Percentiles rank a stretch among this genome's conserved stretches.
Conservation (phyloP, 2,888 invertebrate species). For the Leptinotarsa tumamoca region DNA sequence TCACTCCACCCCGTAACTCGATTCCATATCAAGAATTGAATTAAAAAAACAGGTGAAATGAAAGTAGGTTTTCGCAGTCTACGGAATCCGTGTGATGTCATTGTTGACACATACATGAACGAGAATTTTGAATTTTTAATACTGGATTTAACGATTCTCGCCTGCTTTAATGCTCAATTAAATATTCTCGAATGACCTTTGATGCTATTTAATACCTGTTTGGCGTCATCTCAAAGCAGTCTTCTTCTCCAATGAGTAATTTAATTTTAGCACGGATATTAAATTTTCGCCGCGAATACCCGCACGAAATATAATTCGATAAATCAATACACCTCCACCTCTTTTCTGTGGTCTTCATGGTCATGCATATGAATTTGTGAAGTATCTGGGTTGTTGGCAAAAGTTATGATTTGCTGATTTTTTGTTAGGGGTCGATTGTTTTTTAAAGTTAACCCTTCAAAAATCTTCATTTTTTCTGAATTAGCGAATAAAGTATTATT, state of each 20-base stretch:
- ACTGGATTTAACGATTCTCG: slow-evolving; percentile 3
- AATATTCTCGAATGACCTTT: slow-evolving; percentile 5
- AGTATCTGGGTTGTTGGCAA: too few species aligned
- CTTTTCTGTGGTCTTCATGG: too few species aligned
- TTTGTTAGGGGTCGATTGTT: too few species aligned
- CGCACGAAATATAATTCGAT: too few species aligned
- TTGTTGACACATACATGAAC: slow-evolving; percentile 20
- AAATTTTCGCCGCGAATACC: too few species aligned
- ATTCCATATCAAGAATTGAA: slow-evolving; percentile 9
- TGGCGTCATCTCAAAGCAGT: not conserved
- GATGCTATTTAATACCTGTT: slow-evolving; percentile 4
- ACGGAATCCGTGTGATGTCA: slow-evolving; percentile 13
- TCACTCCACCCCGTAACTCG: not conserved
- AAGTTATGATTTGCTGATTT: too few species aligned
- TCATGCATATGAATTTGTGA: too few species aligned
- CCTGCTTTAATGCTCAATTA: slow-evolving; percentile 18
- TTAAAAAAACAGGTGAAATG: slow-evolving; percentile 4
- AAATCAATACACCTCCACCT: too few species aligned
- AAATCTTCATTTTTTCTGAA: too few species aligned
- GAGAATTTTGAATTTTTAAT: slow-evolving; percentile 18
- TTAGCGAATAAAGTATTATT: too few species aligned
- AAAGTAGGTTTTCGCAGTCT: slow-evolving; percentile 15
- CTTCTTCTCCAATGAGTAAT: not conserved
- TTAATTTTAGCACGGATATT: not conserved
- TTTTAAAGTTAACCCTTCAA: too few species aligned